Evolutionary conservation across 2,888 invertebrate genomes (phyloP), one percentile per base, ranked within the genome.

Genomic region (Limulus polyphemus): DNA sequence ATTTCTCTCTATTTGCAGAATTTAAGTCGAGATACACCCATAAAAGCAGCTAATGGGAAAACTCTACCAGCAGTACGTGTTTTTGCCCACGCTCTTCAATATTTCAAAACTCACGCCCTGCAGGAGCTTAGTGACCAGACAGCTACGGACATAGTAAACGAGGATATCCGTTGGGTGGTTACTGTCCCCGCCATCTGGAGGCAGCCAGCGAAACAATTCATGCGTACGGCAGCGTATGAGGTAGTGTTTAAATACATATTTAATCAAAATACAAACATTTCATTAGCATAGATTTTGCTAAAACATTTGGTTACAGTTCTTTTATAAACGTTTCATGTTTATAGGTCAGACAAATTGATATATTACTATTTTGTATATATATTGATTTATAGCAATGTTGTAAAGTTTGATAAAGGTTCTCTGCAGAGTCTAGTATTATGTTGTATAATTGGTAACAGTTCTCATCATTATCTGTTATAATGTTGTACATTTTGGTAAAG

Each of bases 181-280:
- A 81, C 81, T 0, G 81, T 81, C 9, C 81, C 81, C 1, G 81
- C 81, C 48, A 79, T 81, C 59, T 81, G 81, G 81, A 77, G 78
- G 59, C 80, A 80, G 61, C 78, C 78, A 47, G 81, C 81, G 48
- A 81, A 81, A 67, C 80, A 81, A 72, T 79, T 81, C 69, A 80
- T 81, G 77, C 71, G 81, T 61, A 78, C 79, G 65, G 80, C 81
- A 3, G 80, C 81, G 7, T 79, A 79, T 69, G 74, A 77, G 75
- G 80, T 80, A 32, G 3, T 32, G 32, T 32, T 32, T 1, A 3
- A 32, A 32, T 32, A 32, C 32, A 5, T 32, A 32, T 32, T 5
- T 32, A 32, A 0, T 5, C 32, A 3, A 7, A 32, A 32, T 32
- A 32, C 32, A 32, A 32, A 32, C 32, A 3, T 32, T 32, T 32